A percentile compares a stretch with the other conserved stretches of the same genome.
These are phyloP conservation scores for Dromococcyx pavoninus DNA, from an alignment of 2,797 vertebrate genomes.

Conservation along the genomic window DNA sequence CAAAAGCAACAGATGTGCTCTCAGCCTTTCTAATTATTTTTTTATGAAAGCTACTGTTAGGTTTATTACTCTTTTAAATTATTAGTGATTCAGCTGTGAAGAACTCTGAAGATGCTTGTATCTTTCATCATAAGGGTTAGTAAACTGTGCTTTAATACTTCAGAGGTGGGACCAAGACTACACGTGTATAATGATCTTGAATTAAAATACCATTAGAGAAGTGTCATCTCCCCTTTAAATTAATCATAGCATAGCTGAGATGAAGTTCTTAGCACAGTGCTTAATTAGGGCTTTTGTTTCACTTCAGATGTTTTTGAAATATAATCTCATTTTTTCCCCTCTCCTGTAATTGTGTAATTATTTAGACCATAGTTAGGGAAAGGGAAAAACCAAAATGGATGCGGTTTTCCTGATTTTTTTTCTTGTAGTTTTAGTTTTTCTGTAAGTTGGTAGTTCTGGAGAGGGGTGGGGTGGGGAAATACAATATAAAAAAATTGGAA, in stretches of 20 bases:
- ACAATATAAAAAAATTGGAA: neutral
- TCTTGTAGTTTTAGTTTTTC: neutral
- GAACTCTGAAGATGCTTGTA: conserved; percentile 16
- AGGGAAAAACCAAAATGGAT: neutral
- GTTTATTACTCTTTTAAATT: conserved; percentile 51
- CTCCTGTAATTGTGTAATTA: neutral
- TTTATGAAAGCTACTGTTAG: conserved; percentile 36
- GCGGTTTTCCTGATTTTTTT: neutral
- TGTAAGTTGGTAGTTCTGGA: neutral
- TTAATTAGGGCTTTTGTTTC: neutral
- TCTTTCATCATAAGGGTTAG: conserved; percentile 20
- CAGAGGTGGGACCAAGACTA: neutral
- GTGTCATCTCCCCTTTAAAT: conserved; percentile 14
- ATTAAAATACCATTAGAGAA: neutral
- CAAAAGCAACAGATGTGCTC: conserved; percentile 55
- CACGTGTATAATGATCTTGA: neutral
- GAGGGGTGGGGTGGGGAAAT: neutral
- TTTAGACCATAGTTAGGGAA: neutral
- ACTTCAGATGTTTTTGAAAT: conserved; percentile 20
- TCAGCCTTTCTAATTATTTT: conserved; percentile 36
- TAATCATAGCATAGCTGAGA: neutral
- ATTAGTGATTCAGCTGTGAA: conserved; percentile 49
- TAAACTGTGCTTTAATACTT: conserved; percentile 34
- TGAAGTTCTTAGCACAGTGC: neutral
- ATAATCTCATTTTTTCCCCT: neutral